Evolutionary conservation across 2,113 vertebrate species (phyloP), one percentile per base, ranked within the genome.

Genomic region (Pedetes capensis): DNA sequence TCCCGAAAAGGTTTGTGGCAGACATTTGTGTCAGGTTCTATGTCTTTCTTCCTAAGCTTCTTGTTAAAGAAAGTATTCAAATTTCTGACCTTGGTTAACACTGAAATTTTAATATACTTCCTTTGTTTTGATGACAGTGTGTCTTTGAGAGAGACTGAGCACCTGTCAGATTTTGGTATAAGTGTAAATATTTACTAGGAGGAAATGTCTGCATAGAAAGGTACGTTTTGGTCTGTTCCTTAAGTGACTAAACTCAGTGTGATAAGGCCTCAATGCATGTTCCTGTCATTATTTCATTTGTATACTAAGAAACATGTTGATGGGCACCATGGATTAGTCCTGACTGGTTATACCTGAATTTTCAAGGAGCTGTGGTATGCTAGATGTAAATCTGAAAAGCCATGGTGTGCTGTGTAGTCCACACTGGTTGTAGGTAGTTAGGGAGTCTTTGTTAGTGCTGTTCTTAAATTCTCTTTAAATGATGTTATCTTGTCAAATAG

Each of bases 251-350:
- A 25, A 63, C 18, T 57, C 23, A 55, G 22, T 61, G 22, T 89
- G 53, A 92, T 57, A 83, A 88, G 69, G 63, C 39, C 39, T 49
- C 42, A 39, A 6, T 76, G 22, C 5, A 2, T 44, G n/a, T 34
- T 87, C 14, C 71, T 61, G 22, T n/a, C 53, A 37, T 94, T 37
- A 47, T 89, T 92, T 93, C 34, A 61, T 93, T 74, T 95, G 95
- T 96, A 2, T 97, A 69, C 69, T 90, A 86, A 80, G 51, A 96
- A 96, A 87, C 87, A 85, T 96, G 87, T 95, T 29, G 37, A 47
- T 57, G 79, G 53, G 37, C 55, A 44, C 88, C 11, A 17, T 49
- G 29, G 68, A 39, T 89, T 74, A 39, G 87, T 63, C 22, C 32
- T 69, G 34, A 34, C 87, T 90, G 68, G 92, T 87, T 92, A 55